Base-by-base conservation (phyloP, 2,888 invertebrate species). In the Dolomedes plantarius region DNA sequence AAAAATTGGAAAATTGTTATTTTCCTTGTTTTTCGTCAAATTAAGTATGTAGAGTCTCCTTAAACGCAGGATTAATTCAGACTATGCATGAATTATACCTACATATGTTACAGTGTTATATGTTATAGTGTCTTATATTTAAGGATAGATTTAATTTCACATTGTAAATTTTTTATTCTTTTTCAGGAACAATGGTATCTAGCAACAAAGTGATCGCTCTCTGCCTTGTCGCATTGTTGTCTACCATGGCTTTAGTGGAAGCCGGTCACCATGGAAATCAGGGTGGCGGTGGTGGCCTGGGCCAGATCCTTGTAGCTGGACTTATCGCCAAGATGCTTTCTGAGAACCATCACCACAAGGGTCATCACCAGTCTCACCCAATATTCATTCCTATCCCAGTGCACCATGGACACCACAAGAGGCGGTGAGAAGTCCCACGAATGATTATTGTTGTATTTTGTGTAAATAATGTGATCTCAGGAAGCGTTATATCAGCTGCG, bases 291-390 rank as follows among this genome's bases (percentile, higher is more conserved):
- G 77, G 73, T 13, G 77, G 73, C 13, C 13, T 85, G 16, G 77
- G 77, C 1, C 56, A 85, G 23, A 85, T 85, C 29, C 23, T 85
- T 0, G 83, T 85, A 9, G 83, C 83, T 11, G 83, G 83, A 0
- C 73, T 85, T 5, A 85, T 85, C 27, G 83, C 83, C 27, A 85
- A 85, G 41, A 77, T 85, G 77, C 28, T 85, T n/a, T 77, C 77
- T 0, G 83, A 85, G 23, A 71, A 77, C 19, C 77, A 78, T 23
- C 77, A 78, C 29, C 72, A 78, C 29, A 46, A 71, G 1, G 46
- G 46, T 0, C 75, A 76, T 16, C 75, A 71, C 16, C 69, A 69
- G 2, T 74, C 74, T 1, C 81, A 81, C 41, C 81, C 81, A 1
- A 81, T 81, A n/a, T 81, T 74, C 56, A 81, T 81, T 31, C 80